These are phyloP conservation scores for Aegotheles bennettii DNA, from an alignment of 2,113 vertebrate species.

Conservation along the genomic window DNA sequence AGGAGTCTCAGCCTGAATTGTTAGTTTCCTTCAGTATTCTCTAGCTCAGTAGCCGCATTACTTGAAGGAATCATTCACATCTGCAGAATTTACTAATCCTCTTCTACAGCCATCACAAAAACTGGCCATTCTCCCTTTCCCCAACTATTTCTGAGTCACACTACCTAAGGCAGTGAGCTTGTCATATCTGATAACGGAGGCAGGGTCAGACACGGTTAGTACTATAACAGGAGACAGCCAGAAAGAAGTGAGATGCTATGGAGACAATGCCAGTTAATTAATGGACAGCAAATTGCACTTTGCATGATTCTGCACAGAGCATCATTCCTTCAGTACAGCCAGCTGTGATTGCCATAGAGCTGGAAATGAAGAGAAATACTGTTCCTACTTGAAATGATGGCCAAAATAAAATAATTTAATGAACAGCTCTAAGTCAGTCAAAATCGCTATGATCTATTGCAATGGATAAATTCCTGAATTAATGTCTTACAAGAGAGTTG, in stretches of 20 bases:
- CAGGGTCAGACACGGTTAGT: constrained; percentile 1
- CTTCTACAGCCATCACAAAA: constrained; percentile 2
- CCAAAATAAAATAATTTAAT: not conserved
- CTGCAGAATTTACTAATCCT: constrained; percentile 16
- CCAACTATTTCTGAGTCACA: constrained; percentile 5
- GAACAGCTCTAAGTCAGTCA: not conserved
- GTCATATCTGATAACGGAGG: not conserved
- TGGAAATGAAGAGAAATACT: not conserved
- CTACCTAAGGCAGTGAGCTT: constrained; percentile 6
- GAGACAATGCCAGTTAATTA: not conserved
- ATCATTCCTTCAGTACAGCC: not conserved
- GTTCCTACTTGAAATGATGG: not conserved
- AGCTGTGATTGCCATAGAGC: not conserved
- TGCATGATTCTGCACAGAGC: not conserved
- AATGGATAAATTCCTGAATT: not conserved
- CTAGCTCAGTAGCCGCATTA: not conserved
- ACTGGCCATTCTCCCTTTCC: not conserved
- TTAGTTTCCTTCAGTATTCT: not conserved
- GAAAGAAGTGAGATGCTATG: not conserved
- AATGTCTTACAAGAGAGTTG: not conserved
- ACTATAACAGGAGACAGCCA: not conserved
- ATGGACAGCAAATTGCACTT: not conserved
- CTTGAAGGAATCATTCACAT: constrained; percentile 43
- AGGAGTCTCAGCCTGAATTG: not conserved
- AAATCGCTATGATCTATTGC: not conserved